Base-by-base conservation (phyloP, 2,888 invertebrate species). In the Serrognathus titanus region DNA sequence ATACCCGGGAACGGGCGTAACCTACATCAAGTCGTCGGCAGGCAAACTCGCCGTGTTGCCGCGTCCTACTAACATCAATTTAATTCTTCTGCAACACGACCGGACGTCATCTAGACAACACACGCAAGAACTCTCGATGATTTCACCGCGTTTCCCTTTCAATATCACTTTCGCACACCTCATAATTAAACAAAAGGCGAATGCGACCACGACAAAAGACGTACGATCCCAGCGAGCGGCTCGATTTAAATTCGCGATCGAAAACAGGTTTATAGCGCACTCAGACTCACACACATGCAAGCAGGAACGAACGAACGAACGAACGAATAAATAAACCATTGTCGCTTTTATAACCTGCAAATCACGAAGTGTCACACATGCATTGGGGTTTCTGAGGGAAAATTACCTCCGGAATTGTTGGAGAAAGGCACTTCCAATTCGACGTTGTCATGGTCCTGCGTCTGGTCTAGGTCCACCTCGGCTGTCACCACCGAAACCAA, bases 391-490 rank as follows among this genome's bases (percentile, higher is more conserved):
- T 12, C 6, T 8, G 8, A 58, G 35, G n/a, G 31, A 67, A 73
- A 79, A 80, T 77, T 83, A 85, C 85, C 85, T 78, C 79, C 82
- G 60, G 81, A 76, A 69, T 81, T 80, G 62, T 83, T 81, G 65
- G 83, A 82, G 78, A 82, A 85, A 66, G 84, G 80, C 75, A 85
- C 82, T 79, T 84, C 83, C 71, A 85, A 71, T 68, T 85, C 85
- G 75, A 82, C 78, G 69, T 82, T 81, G 66, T 83, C 80, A 72
- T 81, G 76, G 70, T 84, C 84, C 60, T 71, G 81, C 79, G 65
- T 78, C 72, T 67, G 81, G 68, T 78, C 77, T 69, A 78, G 77
- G 76, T 78, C 81, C 78, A 72, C 81, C 75, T 72, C 77, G 74
- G 71, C 79, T 75, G 72, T 70, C 60, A 71, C 73, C 66, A 76